A percentile compares a stretch with the other conserved stretches of the same genome.
Conservation (phyloP, 1,140 invertebrate genomes). For the Penaeus japonicus region DNA sequence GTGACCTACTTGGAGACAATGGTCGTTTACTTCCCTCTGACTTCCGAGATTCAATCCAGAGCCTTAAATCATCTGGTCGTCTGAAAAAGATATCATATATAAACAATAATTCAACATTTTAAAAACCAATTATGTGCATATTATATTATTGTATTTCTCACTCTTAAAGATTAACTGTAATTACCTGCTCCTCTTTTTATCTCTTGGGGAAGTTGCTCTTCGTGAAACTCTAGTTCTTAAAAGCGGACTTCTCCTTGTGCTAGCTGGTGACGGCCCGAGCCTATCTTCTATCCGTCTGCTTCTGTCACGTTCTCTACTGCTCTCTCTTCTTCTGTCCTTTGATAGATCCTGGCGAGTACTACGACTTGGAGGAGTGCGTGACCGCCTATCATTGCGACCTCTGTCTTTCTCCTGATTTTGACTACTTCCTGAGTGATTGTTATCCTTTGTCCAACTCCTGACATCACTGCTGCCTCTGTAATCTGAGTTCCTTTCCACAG, state of each 20-base stretch:
- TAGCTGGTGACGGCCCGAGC: slow-evolving; percentile 16
- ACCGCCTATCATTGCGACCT: background rate
- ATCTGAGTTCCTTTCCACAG: slow-evolving; percentile 14
- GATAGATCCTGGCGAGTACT: slow-evolving; percentile 3
- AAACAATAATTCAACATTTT: background rate
- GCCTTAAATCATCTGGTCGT: slow-evolving; percentile 30
- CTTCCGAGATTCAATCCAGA: slow-evolving; percentile 45
- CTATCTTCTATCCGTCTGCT: slow-evolving; percentile 36
- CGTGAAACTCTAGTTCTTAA: slow-evolving; percentile 2
- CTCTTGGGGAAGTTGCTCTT: slow-evolving; percentile 23
- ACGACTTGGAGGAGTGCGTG: background rate
- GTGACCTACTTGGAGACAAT: slow-evolving; percentile 1
- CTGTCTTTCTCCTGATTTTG: background rate
- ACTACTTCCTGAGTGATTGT: background rate
- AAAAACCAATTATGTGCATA: background rate
- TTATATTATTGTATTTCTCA: too few relatives aligned
- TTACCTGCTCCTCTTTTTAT: slow-evolving; percentile 26
- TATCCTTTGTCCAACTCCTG: slow-evolving; percentile 13
- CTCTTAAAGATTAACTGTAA: background rate
- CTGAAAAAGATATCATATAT: background rate
- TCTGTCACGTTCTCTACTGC: slow-evolving; percentile 23
- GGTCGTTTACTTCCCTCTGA: slow-evolving; percentile 28
- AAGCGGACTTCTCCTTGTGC: slow-evolving; percentile 16
- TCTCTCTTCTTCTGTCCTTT: slow-evolving; percentile 21
- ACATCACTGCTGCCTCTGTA: background rate